Base-by-base conservation (phyloP, 2,797 vertebrate genomes). In the Cephalopachus bancanus region DNA sequence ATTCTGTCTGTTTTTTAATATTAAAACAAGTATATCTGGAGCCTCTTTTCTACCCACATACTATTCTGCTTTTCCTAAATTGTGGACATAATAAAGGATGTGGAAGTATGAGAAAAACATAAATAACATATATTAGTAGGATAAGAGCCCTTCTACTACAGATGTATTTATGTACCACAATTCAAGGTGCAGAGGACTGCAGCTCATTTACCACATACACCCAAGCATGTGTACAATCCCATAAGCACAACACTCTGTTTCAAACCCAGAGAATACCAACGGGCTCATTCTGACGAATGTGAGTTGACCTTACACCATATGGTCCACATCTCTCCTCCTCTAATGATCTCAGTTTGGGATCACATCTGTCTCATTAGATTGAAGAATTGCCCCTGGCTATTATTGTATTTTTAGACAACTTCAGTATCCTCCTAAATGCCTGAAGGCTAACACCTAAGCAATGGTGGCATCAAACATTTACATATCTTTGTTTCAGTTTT, bases 321-420 rank as follows among this genome's bases (percentile, higher is more conserved):
- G 84, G 87, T 49, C 28, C n/a, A 78, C 2, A 86, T 92, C 44
- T 24, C 69, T 92, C 75, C 28, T 95, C 83, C 79, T 49, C 94
- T 84, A 86, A 93, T 60, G 67, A 94, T 30, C 76, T 14, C 53
- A 86, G 7, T 10, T 93, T 93, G 78, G 49, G 11, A 72, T 79
- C 76, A 67, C 80, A 88, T 89, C 89, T 95, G 80, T 93, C 84
- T 59, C 92, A 76, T 97, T 93, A 96, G 84, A 75, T 64, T 84
- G 37, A 94, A 96, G 64, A 28, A 37, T 37, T 75, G 71, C 80
- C 72, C 16, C 67, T 90, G 44, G 92, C 81, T 89, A 53, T 71
- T 33, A 80, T 0, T 85, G 24, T 85, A 62, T 75, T 96, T 93
- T 90, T 67, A 94, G 76, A 84, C 67, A 86, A 93, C 80, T 90